Base-by-base conservation (phyloP, 2,797 vertebrate genomes). In the Epinephelus awoara region DNA sequence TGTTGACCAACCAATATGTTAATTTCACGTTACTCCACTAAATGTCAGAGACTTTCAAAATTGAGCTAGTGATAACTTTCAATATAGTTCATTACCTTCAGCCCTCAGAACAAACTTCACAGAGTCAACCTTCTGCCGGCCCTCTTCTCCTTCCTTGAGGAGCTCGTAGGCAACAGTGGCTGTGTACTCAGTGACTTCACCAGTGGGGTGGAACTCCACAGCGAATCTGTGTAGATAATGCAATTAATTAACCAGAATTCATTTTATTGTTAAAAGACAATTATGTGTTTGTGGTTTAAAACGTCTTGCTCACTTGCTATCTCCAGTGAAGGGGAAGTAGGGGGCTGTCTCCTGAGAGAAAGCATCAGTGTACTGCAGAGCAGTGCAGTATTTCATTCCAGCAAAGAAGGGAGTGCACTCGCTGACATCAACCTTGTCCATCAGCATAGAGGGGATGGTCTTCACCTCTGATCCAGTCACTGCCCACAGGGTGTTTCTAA, bases 261-360 rank as follows among this genome's bases (percentile, higher is more conserved):
- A 18, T 18, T 2, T 58, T 78, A 47, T 51, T 34, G 34, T 4
- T 38, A 44, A 17, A 55, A 21, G 6, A 55, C 2, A 42, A 14
- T 15, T 42, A 42, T 49, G 67, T 66, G n/a, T 3, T 67, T 12
- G 3, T 56, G 34, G 40, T 52, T 72, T 23, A 59, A 4, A 70
- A 56, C 44, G 47, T 75, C 19, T 67, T 55, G 47, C 93, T 94
- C 65, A 98, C 98, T 94, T 97, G 89, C 95, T 96, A 88, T 98
- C 95, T 76, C 97, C 96, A 0, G 94, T 96, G 80, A 98, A 93
- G 11, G 97, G 97, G 80, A 95, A 97, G 89, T 96, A 97, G 4
- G 97, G 96, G 19, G 95, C 80, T 2, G 91, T 90, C 19, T 96
- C 93, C 12, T 91, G 90, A 75, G 79, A 90, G 82, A 82, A 95